phyloP scores from a whole-genome alignment of 2,888 invertebrate genomes.

The Brachyopa scutellaris region DNA sequence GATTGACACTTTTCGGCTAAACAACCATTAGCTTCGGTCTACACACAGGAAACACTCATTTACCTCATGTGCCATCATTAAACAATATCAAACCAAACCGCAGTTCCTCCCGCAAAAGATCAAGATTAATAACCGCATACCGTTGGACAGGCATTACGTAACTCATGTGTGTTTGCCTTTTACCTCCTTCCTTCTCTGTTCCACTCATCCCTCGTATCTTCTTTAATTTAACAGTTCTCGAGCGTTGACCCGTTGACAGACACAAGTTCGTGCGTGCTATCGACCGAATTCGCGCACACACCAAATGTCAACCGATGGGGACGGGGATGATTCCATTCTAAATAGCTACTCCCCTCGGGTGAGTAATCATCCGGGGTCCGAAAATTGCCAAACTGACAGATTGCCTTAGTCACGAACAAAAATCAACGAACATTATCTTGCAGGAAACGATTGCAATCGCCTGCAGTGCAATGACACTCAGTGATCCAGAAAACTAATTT shows the following conservation, averaged over 20 bases:
- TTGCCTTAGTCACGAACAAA: not conserved
- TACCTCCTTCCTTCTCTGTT: not conserved
- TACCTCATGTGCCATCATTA: slow-evolving; percentile 1
- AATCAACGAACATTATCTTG: not conserved
- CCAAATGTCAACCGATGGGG: slow-evolving; percentile 5
- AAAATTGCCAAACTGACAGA: slow-evolving; percentile 22
- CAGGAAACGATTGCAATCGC: slow-evolving; percentile 23
- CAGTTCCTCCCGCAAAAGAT: not conserved
- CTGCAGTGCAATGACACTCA: slow-evolving; percentile 24
- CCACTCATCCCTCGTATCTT: not conserved
- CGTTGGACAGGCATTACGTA: slow-evolving; percentile 20
- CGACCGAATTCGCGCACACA: slow-evolving; percentile 39
- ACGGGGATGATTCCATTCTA: slow-evolving; percentile 16
- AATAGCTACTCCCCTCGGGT: slow-evolving; percentile 5
- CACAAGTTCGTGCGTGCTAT: slow-evolving; percentile 21
- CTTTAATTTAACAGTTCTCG: slow-evolving; percentile 33
- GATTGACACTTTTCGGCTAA: not conserved
- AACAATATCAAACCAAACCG: not conserved
- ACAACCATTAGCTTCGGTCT: not conserved
- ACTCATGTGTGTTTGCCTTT: slow-evolving; percentile 12
- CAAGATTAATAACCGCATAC: slow-evolving; percentile 25
- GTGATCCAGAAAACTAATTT: slow-evolving; percentile 32
- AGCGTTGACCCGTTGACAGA: slow-evolving; percentile 19
- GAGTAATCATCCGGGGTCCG: not conserved
- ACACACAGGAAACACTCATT: slow-evolving; percentile 3